phyloP scores from a whole-genome alignment of 2,797 vertebrate species.

The Scyliorhinus canicula region DNA sequence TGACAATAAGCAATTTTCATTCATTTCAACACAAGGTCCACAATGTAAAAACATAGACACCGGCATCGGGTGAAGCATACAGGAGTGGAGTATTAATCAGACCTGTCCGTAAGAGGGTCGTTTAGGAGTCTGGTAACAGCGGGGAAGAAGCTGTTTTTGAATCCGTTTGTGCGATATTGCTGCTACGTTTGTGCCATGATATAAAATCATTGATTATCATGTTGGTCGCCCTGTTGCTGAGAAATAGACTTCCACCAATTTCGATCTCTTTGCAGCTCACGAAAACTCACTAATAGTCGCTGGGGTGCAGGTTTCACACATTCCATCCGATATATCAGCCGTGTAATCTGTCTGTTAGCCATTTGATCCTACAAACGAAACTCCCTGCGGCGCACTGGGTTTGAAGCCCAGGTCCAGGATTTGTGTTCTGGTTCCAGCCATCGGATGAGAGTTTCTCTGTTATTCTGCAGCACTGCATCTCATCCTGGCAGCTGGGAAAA shows the following conservation, averaged over 20 bases:
- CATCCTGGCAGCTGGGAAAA: not conserved
- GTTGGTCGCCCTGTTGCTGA: not conserved
- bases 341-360: not conserved
- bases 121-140: too few relatives aligned
- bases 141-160: too few relatives aligned
- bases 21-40: too few relatives aligned
- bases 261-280: not conserved
- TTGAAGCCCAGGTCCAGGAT: not conserved
- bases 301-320: not conserved
- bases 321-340: not conserved
- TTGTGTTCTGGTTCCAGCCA: not conserved
- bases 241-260: not conserved
- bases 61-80: too few relatives aligned
- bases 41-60: too few relatives aligned
- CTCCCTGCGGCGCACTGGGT: not conserved
- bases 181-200: not conserved
- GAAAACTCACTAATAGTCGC: not conserved
- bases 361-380: not conserved
- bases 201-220: not conserved
- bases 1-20: too few relatives aligned
- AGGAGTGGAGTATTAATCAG: too few relatives aligned
- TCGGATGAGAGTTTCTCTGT: not conserved
- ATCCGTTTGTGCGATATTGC: not conserved
- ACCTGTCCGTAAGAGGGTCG: too few relatives aligned
- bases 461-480: not conserved